These are phyloP conservation scores for Rhagoletis pomonella DNA, from an alignment of 1,140 invertebrate species.

Conservation along the genomic window DNA sequence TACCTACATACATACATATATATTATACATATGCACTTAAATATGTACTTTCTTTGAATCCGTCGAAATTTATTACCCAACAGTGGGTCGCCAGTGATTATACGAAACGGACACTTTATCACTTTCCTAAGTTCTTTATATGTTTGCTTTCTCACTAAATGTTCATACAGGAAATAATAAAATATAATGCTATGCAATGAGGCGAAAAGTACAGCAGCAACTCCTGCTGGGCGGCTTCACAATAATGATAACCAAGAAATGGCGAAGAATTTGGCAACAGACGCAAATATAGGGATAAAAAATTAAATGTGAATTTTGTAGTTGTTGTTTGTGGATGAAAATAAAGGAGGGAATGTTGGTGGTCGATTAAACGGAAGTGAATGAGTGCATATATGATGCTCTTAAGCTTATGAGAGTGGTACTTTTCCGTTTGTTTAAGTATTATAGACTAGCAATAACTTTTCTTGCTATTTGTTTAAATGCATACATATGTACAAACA, in stretches of 20 bases:
- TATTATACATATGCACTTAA: no score
- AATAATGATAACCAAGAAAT: constrained; percentile 7
- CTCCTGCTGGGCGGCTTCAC: constrained; percentile 22
- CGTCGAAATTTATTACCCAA: constrained; percentile 24
- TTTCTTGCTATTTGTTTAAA: neutral
- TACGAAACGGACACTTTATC: constrained; percentile 33
- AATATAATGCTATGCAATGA: constrained; percentile 24
- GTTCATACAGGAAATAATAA: constrained; percentile 6
- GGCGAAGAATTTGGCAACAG: constrained; percentile 12
- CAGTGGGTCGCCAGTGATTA: constrained; percentile 30
- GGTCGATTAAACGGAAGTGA: constrained; percentile 27
- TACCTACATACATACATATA: no score
- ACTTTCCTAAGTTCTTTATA: neutral
- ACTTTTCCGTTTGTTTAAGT: constrained; percentile 14
- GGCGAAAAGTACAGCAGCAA: constrained; percentile 26
- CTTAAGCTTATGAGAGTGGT: neutral
- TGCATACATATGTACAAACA: neutral
- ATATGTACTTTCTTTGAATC: neutral
- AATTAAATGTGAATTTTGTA: neutral
- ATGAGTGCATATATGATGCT: constrained; percentile 7
- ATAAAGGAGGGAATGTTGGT: neutral
- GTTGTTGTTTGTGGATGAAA: neutral
- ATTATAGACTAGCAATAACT: neutral
- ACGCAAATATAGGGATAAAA: neutral
- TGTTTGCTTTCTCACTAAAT: neutral